A percentile compares a stretch with the other conserved stretches of the same genome.
phyloP scores from a whole-genome alignment of 2,797 vertebrate species.

The Anomalospiza imberbis region DNA sequence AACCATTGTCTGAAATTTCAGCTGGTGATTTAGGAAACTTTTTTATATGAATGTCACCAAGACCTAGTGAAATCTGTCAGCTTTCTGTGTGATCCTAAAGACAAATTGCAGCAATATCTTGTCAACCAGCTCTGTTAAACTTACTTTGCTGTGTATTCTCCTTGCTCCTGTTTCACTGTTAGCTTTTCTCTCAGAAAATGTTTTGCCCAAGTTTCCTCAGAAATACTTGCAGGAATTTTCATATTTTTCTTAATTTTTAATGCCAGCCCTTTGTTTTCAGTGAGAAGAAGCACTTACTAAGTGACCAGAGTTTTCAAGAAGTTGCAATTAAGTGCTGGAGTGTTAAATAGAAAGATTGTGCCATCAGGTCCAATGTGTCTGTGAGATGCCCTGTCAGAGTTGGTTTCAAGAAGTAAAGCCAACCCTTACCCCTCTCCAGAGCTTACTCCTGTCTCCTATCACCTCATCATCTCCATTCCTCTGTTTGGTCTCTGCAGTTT shows the following conservation, averaged over 20 bases:
- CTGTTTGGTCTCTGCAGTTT: background rate
- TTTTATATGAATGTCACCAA: slow-evolving; percentile 55
- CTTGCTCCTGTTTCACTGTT: background rate
- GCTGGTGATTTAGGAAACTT: slow-evolving; percentile 57
- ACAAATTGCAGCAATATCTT: slow-evolving; percentile 57
- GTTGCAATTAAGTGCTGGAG: background rate
- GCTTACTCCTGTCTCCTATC: background rate
- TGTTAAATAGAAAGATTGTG: background rate
- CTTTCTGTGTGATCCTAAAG: slow-evolving; percentile 59
- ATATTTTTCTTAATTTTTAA: background rate
- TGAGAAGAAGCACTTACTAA: background rate
- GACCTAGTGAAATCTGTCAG: slow-evolving; percentile 59
- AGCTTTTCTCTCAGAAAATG: background rate
- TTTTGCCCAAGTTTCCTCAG: slow-evolving; percentile 8
- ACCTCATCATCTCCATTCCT: background rate
- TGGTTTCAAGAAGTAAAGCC: background rate
- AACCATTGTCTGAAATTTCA: slow-evolving; percentile 61
- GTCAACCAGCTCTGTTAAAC: slow-evolving; percentile 39
- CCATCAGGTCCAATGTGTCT: background rate
- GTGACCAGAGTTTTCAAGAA: background rate
- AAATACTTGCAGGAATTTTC: background rate
- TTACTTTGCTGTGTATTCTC: slow-evolving; percentile 27
- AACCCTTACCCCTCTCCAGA: background rate
- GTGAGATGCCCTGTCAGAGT: background rate
- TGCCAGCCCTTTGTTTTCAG: background rate